Evolutionary conservation across 2,113 vertebrate genomes (phyloP).

Genomic region (Catharus fuscescens): DNA sequence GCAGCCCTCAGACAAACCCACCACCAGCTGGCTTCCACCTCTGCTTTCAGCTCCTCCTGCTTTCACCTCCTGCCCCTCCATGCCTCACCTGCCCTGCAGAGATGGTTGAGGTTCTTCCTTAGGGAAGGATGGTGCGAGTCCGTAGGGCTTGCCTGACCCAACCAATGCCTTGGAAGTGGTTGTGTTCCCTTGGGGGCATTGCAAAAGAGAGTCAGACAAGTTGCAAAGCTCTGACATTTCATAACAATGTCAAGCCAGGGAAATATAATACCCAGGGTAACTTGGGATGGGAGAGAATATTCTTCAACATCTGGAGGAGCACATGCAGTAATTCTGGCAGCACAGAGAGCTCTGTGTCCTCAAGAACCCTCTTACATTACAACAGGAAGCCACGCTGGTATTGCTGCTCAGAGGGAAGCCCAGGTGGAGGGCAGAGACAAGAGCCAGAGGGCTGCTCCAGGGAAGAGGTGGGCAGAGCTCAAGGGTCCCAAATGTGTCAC

Average conservation of each 20-base stretch:
- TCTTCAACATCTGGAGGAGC: slow-evolving; percentile 44
- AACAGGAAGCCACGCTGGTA: background rate
- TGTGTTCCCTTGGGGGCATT: background rate
- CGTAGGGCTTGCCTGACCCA: fast-evolving
- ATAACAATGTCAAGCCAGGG: slow-evolving; percentile 45
- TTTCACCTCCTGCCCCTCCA: background rate
- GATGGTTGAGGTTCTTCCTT: background rate
- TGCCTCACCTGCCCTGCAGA: background rate
- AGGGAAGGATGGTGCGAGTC: background rate
- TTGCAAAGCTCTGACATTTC: slow-evolving; percentile 27
- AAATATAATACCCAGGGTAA: slow-evolving; percentile 25
- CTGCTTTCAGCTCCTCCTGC: background rate
- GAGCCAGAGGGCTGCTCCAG: background rate
- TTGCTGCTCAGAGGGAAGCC: background rate
- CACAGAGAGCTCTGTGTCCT: background rate
- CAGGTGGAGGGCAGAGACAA: background rate
- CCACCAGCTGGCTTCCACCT: background rate
- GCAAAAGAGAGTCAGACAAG: slow-evolving; percentile 33
- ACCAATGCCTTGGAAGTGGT: background rate
- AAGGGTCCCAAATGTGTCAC: background rate
- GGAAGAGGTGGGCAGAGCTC: background rate
- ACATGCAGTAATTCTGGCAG: slow-evolving; percentile 8
- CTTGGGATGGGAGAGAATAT: background rate
- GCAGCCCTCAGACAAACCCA: background rate
- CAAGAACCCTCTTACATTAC: background rate